Evolutionary conservation across 2,888 invertebrate genomes (phyloP), one percentile per base, ranked within the genome.

Genomic region (Fissipunctia ypsillon): DNA sequence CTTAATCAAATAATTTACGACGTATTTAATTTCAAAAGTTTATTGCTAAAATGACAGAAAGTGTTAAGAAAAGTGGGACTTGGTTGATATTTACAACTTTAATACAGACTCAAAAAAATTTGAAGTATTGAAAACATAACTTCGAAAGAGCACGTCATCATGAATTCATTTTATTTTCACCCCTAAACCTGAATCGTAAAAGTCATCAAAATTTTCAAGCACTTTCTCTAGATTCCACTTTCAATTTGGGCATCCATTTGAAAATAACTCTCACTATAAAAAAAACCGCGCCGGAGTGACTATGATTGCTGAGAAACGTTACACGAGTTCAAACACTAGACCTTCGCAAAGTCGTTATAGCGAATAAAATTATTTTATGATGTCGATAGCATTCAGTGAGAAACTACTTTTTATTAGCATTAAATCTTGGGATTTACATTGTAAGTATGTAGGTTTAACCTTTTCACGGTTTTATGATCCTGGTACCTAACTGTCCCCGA

Each of bases 321-420:
- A 48, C n/a, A 43, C 25, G 19, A 69, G 68, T 71, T 84, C 19
- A 65, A 56, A 64, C 19, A 12, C 54, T 43, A 71, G 70, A 41
- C 82, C 70, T 81, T 76, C 82, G 57, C 31, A 70, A 76, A 84
- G 54, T 81, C 67, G 76, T 69, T 81, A 57, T 10, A 22, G 57
- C 57, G 38, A 81, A n/a, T n/a, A n/a, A n/a, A n/a, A 81, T 65
- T 61, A 67, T 50, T 81, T 84, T 81, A 84, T 50, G 82, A 84
- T 71, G 54, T 69, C 70, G 66, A 68, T 57, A 82, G 38, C 84
- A 81, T 81, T 76, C 65, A 41, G 16, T 14, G 12, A n/a, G 54
- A 66, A 69, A 75, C 81, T 68, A 65, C 81, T 84, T 80, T 48
- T 81, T 65, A 61, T 12, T 59, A 31, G 25, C 38, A 3, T 76